phyloP scores from a whole-genome alignment of 2,888 invertebrate species.

The Melipona beecheii region DNA sequence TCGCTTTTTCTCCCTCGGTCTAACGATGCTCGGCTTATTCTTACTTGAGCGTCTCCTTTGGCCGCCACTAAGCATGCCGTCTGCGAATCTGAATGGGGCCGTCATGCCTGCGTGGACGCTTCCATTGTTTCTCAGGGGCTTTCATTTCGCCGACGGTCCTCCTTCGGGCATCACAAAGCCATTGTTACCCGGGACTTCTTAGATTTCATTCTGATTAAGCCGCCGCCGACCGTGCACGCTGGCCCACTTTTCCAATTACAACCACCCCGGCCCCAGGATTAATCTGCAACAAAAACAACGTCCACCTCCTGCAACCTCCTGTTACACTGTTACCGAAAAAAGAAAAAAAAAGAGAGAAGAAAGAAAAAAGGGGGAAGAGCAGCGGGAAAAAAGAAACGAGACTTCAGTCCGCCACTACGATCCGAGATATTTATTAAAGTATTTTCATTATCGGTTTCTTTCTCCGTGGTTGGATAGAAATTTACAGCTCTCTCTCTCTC shows the following conservation, averaged over 20 bases:
- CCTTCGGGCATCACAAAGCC: conserved; percentile 60
- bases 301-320: conserved; percentile 1
- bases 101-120: conserved; percentile 74
- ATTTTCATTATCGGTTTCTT: too few species aligned
- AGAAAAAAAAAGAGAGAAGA: too few species aligned
- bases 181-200: conserved; percentile 61
- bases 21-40: conserved; percentile 52
- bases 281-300: conserved; percentile 61
- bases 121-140: conserved; percentile 71
- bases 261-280: conserved; percentile 25
- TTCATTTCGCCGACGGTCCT: conserved; percentile 69
- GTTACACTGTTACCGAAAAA: neutral
- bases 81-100: conserved; percentile 69
- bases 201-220: conserved; percentile 70
- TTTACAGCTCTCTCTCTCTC: too few species aligned
- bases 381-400: too few species aligned
- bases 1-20: neutral
- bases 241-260: conserved; percentile 55
- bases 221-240: conserved; percentile 41
- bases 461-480: too few species aligned
- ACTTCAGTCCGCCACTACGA: neutral
- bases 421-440: neutral
- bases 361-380: too few species aligned
- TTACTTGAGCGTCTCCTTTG: conserved; percentile 68
- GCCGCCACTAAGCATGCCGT: conserved; percentile 68